phyloP scores from a whole-genome alignment of 2,888 invertebrate species.

The Cosmia trapezina region DNA sequence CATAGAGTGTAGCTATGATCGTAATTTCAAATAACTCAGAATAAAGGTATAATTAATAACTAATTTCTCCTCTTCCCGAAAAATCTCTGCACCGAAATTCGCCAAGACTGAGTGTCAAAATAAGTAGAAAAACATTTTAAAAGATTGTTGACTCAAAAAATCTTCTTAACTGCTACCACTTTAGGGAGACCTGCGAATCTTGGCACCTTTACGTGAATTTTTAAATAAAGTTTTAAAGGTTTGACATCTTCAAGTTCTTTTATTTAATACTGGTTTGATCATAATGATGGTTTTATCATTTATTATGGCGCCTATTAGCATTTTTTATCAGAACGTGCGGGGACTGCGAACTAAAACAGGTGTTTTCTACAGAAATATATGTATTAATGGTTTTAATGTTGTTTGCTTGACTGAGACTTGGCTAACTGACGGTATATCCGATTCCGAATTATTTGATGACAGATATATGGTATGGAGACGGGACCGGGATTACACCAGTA shows the following conservation, averaged over 20 bases:
- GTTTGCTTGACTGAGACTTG: too few species aligned
- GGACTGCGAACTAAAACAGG: too few species aligned
- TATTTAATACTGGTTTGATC: slow-evolving; percentile 40
- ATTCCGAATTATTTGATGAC: too few species aligned
- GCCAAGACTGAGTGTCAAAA: slow-evolving; percentile 6
- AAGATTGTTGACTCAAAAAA: slow-evolving; percentile 30
- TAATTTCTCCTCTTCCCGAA: background rate
- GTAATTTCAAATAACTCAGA: background rate
- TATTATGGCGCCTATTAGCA: too few species aligned
- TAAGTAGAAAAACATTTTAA: slow-evolving; percentile 27
- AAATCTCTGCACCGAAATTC: slow-evolving; percentile 3
- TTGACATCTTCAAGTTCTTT: slow-evolving; percentile 32
- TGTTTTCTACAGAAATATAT: too few species aligned
- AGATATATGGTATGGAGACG: too few species aligned
- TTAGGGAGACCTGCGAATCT: slow-evolving; percentile 22
- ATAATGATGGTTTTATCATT: too few species aligned
- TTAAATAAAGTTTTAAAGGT: slow-evolving; percentile 35
- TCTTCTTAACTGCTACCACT: slow-evolving; percentile 40
- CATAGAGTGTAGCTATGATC: background rate
- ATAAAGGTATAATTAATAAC: background rate
- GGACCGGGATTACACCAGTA: too few species aligned
- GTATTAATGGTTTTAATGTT: too few species aligned
- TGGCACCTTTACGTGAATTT: slow-evolving; percentile 21
- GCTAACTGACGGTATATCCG: too few species aligned
- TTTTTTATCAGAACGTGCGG: too few species aligned